Conservation (phyloP, 2,113 vertebrate species). For the Elephas maximus region DNA sequence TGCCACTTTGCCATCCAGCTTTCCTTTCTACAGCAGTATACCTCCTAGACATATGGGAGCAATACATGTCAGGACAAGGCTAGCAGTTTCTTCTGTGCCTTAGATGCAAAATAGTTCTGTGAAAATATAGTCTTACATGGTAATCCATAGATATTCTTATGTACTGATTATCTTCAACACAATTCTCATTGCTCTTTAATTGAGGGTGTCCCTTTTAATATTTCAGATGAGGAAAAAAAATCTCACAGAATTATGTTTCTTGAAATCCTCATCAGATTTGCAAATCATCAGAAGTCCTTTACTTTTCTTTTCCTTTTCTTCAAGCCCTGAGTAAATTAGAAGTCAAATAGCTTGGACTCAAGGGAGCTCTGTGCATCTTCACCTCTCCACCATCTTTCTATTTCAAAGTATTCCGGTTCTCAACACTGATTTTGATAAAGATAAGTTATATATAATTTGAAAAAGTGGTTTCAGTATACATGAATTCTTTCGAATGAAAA, state of each 20-base stretch:
- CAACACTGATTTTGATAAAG: neutral
- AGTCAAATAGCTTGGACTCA: neutral
- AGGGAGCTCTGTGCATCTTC: neutral
- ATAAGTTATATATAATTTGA: neutral
- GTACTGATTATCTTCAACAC: neutral
- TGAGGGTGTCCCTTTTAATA: neutral
- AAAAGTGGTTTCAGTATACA: neutral
- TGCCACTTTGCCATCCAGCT: neutral
- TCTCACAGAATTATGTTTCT: neutral
- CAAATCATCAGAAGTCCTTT: neutral
- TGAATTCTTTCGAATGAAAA: neutral
- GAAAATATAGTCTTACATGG: neutral
- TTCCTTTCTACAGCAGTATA: neutral
- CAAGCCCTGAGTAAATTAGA: neutral
- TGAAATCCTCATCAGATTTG: neutral
- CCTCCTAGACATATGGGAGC: neutral
- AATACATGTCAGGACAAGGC: neutral
- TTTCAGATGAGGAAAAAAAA: neutral
- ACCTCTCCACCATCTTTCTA: neutral
- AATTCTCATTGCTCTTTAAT: neutral
- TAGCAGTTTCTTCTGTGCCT: constrained; percentile 20
- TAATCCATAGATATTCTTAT: neutral
- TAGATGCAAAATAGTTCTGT: neutral
- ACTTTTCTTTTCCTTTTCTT: neutral
- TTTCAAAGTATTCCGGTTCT: neutral